These are phyloP conservation scores for Eupeodes corollae DNA, from an alignment of 1,140 invertebrate species.

Conservation along the genomic window DNA sequence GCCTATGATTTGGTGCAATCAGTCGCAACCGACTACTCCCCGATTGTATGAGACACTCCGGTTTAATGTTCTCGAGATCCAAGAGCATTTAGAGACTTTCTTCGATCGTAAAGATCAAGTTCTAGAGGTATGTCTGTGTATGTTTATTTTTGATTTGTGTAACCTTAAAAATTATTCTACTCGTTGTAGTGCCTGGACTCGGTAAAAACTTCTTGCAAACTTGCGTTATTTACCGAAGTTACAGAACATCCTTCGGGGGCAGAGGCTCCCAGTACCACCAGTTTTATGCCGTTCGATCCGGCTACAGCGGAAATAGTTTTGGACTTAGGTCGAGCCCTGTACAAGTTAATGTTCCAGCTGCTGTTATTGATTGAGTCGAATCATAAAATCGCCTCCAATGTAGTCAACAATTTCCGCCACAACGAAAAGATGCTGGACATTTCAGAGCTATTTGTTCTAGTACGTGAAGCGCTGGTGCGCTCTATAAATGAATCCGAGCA, in stretches of 20 bases:
- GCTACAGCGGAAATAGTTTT: conserved; percentile 45
- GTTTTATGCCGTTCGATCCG: conserved; percentile 33
- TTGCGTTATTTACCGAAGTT: conserved; percentile 55
- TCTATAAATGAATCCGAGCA: conserved; percentile 30
- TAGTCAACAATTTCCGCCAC: conserved; percentile 36
- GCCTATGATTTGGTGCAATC: conserved; percentile 62
- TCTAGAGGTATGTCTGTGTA: conserved; percentile 54
- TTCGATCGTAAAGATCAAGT: conserved; percentile 84
- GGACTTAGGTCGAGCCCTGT: conserved; percentile 71
- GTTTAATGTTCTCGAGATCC: conserved; percentile 85
- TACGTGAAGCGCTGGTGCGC: conserved; percentile 33
- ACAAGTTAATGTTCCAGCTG: conserved; percentile 90
- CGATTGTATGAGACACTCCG: conserved; percentile 65
- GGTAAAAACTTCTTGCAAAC: conserved; percentile 61
- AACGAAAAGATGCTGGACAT: conserved; percentile 38
- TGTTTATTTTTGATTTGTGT: neutral
- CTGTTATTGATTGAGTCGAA: conserved; percentile 82
- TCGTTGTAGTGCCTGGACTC: conserved; percentile 55
- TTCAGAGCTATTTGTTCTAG: conserved; percentile 32
- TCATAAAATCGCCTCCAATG: conserved; percentile 69
- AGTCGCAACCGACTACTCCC: conserved; percentile 47
- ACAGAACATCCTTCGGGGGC: conserved; percentile 37
- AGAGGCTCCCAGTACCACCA: conserved; percentile 19
- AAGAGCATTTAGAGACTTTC: conserved; percentile 91
- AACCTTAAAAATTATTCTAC: neutral